Evolutionary conservation across 2,888 invertebrate species (phyloP), one percentile per base, ranked within the genome.

Genomic region (Scaptomyza caliginosa): DNA sequence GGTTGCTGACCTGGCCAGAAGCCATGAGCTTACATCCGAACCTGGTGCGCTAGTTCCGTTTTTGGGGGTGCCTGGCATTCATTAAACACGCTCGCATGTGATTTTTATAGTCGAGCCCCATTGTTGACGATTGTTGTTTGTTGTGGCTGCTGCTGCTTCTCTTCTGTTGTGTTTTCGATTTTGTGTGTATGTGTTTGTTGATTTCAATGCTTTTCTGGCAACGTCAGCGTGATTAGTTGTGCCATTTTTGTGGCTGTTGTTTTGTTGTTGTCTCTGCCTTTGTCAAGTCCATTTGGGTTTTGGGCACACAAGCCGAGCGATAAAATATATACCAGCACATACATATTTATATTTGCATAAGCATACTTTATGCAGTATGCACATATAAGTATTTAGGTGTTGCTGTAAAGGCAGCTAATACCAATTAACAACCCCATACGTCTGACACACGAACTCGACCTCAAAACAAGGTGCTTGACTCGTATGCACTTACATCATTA

Each of bases 171-270:
- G 26, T 63, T 76, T 52, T 46, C 34, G 43, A 36, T 8, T 48
- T 43, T 38, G 30, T 23, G 24, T 60, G 58, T 58, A 42, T 54
- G 60, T 56, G 45, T 42, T 63, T 43, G 58, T 60, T 46, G 58
- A 54, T 65, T 70, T 74, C 60, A 50, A 69, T 73, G 63, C 64
- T 63, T 75, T 84, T 85, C 52, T 75, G 82, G 63, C 73, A 69
- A 67, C 80, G 79, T 83, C 82, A 83, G 79, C 83, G 67, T 82
- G 79, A 85, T 83, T 79, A 82, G 75, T 71, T 77, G 67, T 64
- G 62, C 67, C 74, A 72, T 55, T 67, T 78, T 78, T 68, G 67
- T 71, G 42, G 42, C 42, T 48, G 63, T 54, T 34, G 34, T n/a
- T 67, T 70, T 66, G 54, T 59, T 65, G 54, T 55, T 34, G 10